These are phyloP conservation scores for Parotia lawesii DNA, from an alignment of 2,113 vertebrate species.

Conservation along the genomic window DNA sequence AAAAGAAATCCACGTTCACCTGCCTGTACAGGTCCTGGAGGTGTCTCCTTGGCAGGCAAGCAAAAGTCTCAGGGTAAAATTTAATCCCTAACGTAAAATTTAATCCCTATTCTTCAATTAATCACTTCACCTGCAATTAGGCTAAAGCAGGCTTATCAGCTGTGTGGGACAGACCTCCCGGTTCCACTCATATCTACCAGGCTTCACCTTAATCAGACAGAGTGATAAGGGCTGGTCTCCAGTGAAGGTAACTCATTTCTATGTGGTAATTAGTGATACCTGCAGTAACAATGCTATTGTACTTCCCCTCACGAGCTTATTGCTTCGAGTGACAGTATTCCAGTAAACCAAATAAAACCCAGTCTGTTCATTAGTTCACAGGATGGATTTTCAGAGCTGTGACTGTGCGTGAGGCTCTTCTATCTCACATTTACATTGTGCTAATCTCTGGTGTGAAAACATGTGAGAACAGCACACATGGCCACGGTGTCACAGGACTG, in stretches of 20 bases:
- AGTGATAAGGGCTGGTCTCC: not conserved
- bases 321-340: not conserved
- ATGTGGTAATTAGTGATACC: not conserved
- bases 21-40: not conserved
- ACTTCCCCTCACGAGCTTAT: not conserved
- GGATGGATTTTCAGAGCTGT: not conserved
- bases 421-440: not conserved
- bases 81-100: not conserved
- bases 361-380: not conserved
- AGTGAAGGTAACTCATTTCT: not conserved
- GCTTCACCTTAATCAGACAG: not conserved
- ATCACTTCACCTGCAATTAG: not conserved
- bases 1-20: not conserved
- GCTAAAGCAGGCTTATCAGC: not conserved
- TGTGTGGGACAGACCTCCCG: not conserved
- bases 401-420: not conserved
- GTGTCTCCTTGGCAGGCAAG: not conserved
- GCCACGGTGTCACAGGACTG: not conserved
- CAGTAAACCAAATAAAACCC: not conserved
- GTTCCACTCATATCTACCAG: not conserved
- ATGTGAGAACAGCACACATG: not conserved
- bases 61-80: not conserved
- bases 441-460: not conserved
- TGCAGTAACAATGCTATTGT: not conserved
- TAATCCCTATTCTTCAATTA: not conserved